These are phyloP conservation scores for Nemotelus pantherinus DNA, from an alignment of 2,888 invertebrate genomes.

Conservation along the genomic window DNA sequence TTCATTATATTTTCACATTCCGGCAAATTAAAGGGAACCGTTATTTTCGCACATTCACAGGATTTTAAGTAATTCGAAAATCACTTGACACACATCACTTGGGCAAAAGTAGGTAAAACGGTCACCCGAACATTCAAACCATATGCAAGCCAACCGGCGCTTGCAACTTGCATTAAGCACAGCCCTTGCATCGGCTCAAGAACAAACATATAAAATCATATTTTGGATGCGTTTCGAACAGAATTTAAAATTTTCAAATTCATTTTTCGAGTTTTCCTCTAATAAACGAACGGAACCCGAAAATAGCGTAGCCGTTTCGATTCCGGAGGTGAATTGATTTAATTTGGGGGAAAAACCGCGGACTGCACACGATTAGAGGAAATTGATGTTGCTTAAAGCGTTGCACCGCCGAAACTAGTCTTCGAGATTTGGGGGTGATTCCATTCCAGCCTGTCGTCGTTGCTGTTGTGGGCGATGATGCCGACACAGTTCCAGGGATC, in stretches of 20 bases:
- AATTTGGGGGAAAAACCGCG: slow-evolving; percentile 16
- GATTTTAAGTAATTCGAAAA: too few species aligned
- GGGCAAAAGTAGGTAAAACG: neutral
- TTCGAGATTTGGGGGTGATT: slow-evolving; percentile 27
- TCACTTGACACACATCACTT: too few species aligned
- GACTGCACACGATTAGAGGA: slow-evolving; percentile 24
- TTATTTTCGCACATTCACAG: too few species aligned
- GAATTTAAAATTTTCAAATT: neutral
- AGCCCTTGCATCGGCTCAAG: too few species aligned
- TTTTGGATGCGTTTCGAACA: neutral
- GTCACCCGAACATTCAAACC: neutral
- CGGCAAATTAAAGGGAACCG: too few species aligned
- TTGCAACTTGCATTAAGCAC: too few species aligned
- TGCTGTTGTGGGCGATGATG: too few species aligned
- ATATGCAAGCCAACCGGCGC: neutral
- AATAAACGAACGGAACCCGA: neutral
- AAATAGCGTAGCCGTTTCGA: slow-evolving; percentile 13
- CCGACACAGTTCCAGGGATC: slow-evolving; percentile 20
- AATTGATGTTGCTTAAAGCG: slow-evolving; percentile 53
- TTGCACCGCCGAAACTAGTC: slow-evolving; percentile 53
- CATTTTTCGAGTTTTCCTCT: slow-evolving; percentile 11
- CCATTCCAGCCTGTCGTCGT: slow-evolving; percentile 25
- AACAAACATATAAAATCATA: neutral
- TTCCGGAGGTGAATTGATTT: neutral
- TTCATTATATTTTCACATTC: too few species aligned